Base-by-base conservation (phyloP, 2,113 vertebrate species). In the Mesoclemmys tuberculata region DNA sequence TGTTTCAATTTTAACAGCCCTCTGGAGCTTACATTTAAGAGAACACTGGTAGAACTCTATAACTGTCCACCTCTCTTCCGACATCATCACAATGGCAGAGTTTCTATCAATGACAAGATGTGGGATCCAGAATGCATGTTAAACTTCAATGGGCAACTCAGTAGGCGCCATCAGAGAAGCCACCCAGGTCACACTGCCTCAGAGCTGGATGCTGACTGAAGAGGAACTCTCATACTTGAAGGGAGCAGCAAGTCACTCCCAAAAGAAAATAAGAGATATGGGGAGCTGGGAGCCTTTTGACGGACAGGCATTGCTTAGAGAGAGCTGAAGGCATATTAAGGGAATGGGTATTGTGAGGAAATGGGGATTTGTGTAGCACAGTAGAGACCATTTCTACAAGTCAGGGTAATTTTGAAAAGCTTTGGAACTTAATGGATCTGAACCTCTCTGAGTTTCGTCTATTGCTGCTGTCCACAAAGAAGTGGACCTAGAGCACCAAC, bases 141-240 rank as follows among this genome's bases (percentile, higher is more conserved):
- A 31, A 56, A 84, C 56, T 85, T 96, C 85, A 92, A 55, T 54
- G 93, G 64, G 49, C 56, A 88, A n/a, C 51, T 89, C 91, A 89
- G 56, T 55, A 85, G 2, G 3, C 92, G 87, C 84, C 29, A 86
- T 56, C 84, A 89, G 81, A 95, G 84, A 11, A 77, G 79, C 74
- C 10, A 61, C 55, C 29, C 64, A 26, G 80, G 24, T 83, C 29
- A 78, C 71, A 79, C 38, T 75, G n/a, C 29, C 19, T 44, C 38
- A 92, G 29, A 80, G 49, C 51, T 56, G 49, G 4, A 51, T 82
- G 54, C 11, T 78, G 44, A 80, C 7, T n/a, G 54, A 49, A 55
- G 29, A 51, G 21, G 56, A 35, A 89, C 8, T 38, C 55, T 35
- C n/a, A 12, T 12, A 55, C 6, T 55, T 80, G 24, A 77, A 24